These are phyloP conservation scores for Habropoda laboriosa DNA, from an alignment of 1,140 invertebrate species.

Conservation along the genomic window DNA sequence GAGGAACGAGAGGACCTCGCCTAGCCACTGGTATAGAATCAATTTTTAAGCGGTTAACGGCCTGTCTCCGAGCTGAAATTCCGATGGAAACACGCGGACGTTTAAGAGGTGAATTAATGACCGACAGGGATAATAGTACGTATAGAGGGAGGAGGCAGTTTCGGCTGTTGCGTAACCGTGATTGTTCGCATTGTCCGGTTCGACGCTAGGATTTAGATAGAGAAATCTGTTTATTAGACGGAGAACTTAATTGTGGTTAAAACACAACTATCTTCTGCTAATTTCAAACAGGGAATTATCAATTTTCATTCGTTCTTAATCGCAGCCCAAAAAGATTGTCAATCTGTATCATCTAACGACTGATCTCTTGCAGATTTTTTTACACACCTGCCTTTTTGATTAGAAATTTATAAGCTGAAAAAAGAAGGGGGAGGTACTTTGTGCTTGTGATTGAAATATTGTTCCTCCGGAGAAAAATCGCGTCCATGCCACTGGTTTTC, in stretches of 20 bases:
- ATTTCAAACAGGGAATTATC: no score
- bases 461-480: background rate
- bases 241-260: slow-evolving; percentile 11
- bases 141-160: background rate
- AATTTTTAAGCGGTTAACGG: slow-evolving; percentile 52
- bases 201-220: background rate
- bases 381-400: no score
- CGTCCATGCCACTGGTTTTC: background rate
- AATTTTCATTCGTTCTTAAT: no score
- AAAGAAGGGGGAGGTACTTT: no score
- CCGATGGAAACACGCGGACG: slow-evolving; percentile 16
- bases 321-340: no score
- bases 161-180: slow-evolving; percentile 24
- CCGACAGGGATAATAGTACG: slow-evolving; percentile 21
- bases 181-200: slow-evolving; percentile 17
- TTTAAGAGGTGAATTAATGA: slow-evolving; percentile 41
- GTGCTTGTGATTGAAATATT: no score
- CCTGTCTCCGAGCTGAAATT: slow-evolving; percentile 20
- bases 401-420: no score
- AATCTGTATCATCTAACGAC: no score
- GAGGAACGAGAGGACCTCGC: background rate
- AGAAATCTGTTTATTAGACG: background rate
- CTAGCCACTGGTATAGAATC: slow-evolving; percentile 22
- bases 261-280: background rate
- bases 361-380: no score